Percentiles rank a stretch among this genome's conserved stretches.
These are phyloP conservation scores for Diachasmimorpha longicaudata DNA, from an alignment of 1,140 invertebrate genomes.

Conservation along the genomic window DNA sequence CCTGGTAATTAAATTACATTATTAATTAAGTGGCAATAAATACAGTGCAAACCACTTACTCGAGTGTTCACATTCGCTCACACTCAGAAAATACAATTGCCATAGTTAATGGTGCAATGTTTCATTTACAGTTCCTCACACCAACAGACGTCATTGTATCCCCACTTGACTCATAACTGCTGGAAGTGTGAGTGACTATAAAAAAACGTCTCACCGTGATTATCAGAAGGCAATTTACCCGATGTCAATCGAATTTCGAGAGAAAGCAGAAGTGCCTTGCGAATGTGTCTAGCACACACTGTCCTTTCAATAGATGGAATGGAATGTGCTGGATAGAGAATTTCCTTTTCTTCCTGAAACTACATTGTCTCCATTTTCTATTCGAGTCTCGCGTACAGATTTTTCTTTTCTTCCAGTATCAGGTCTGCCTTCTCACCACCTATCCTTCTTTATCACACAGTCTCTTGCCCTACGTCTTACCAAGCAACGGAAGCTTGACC, in stretches of 20 bases:
- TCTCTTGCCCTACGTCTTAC: not conserved
- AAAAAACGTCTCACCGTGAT: not conserved
- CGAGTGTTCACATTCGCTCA: too few species aligned
- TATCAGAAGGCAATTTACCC: slow-evolving; percentile 4
- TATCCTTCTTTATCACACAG: not conserved
- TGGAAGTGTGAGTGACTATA: too few species aligned
- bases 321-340: not conserved
- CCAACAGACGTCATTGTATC: too few species aligned
- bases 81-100: too few species aligned
- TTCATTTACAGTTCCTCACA: too few species aligned
- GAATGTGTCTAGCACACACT: not conserved
- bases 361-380: not conserved
- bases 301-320: not conserved
- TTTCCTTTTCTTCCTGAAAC: not conserved
- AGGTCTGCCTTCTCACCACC: not conserved
- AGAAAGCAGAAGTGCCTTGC: not conserved
- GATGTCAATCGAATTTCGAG: not conserved
- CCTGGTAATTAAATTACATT: too few species aligned
- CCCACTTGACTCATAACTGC: too few species aligned
- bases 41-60: too few species aligned
- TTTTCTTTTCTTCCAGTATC: not conserved
- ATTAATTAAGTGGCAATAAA: too few species aligned
- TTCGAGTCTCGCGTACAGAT: not conserved
- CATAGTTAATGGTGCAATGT: too few species aligned
- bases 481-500: not conserved